These are phyloP conservation scores for Ivindomyrus marchei DNA, from an alignment of 2,113 vertebrate genomes.

Conservation along the genomic window DNA sequence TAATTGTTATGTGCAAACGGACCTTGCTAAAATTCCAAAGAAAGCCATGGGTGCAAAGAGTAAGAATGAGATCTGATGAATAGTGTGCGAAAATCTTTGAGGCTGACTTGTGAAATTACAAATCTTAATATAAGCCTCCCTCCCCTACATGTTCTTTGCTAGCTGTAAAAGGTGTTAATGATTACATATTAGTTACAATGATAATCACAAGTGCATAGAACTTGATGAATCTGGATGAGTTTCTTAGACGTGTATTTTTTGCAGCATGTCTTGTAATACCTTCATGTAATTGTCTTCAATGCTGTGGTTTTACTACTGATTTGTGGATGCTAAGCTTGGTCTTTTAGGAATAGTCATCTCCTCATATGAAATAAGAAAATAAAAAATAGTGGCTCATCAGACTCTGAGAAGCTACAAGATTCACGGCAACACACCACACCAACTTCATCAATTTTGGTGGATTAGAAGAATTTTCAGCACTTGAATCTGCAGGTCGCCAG, in stretches of 20 bases:
- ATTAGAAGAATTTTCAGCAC: neutral
- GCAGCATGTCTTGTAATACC: neutral
- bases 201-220: neutral
- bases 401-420: neutral
- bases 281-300: neutral
- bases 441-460: neutral
- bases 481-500: neutral
- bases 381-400: neutral
- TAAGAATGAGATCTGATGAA: neutral
- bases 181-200: neutral
- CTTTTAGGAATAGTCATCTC: neutral
- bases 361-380: neutral
- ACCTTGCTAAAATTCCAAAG: neutral
- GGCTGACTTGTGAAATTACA: neutral
- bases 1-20: neutral
- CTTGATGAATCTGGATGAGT: neutral
- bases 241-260: neutral
- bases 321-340: neutral
- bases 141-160: neutral
- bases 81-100: neutral
- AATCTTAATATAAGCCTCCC: neutral
- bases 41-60: neutral
- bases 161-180: neutral
- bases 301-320: constrained; percentile 1
- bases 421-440: neutral